phyloP scores from a whole-genome alignment of 2,113 vertebrate genomes.

The Cranoglanis bouderius region DNA sequence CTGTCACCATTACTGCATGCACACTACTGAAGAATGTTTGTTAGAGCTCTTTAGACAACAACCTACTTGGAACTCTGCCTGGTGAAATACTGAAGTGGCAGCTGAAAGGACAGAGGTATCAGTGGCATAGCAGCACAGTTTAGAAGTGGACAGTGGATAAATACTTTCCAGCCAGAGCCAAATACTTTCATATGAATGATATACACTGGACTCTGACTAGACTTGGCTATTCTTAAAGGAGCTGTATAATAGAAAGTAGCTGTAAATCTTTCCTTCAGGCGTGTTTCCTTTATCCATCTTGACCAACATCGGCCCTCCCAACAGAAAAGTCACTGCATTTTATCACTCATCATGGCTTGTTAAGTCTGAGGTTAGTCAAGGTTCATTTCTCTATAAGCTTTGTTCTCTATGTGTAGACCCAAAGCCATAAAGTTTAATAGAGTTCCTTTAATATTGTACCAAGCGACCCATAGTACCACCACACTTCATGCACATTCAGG shows the following conservation, averaged over 20 bases:
- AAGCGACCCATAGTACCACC: slow-evolving; percentile 37
- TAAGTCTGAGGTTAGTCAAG: slow-evolving; percentile 51
- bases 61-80: not conserved
- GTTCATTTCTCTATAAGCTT: slow-evolving; percentile 52
- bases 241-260: not conserved
- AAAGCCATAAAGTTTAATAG: slow-evolving; percentile 57
- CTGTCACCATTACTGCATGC: not conserved
- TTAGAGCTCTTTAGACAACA: not conserved
- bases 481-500: slow-evolving; percentile 39
- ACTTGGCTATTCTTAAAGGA: not conserved
- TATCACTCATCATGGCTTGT: slow-evolving; percentile 50
- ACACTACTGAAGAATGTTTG: slow-evolving; percentile 6
- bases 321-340: slow-evolving; percentile 43
- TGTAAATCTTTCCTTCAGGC: slow-evolving; percentile 15
- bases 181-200: slow-evolving; percentile 12
- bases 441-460: slow-evolving; percentile 52
- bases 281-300: slow-evolving; percentile 16
- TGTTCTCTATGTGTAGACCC: slow-evolving; percentile 39
- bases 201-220: not conserved
- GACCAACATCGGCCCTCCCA: slow-evolving; percentile 21
- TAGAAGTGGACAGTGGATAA: not conserved
- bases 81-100: not conserved
- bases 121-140: not conserved
- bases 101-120: not conserved
- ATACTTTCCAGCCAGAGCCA: not conserved